These are phyloP conservation scores for Eupithecia exiguata DNA, from an alignment of 2,888 invertebrate genomes.

Conservation along the genomic window DNA sequence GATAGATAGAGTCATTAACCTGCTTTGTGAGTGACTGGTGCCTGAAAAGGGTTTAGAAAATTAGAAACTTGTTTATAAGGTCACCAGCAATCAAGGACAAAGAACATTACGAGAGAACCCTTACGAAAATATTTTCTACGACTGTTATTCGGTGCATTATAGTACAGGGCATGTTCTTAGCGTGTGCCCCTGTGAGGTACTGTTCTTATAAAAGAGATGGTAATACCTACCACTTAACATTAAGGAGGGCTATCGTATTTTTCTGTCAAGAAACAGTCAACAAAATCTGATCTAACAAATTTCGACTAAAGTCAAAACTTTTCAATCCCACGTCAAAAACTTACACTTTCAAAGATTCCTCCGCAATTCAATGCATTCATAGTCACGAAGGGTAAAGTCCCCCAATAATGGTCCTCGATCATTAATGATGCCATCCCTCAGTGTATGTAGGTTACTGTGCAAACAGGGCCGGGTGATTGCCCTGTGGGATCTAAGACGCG, in stretches of 20 bases:
- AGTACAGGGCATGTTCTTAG: not conserved
- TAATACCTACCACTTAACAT: not conserved
- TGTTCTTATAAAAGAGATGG: not conserved
- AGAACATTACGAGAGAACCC: not conserved
- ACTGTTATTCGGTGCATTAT: not conserved
- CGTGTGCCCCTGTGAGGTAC: not conserved
- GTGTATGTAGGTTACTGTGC: constrained; percentile 83
- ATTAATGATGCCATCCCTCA: constrained; percentile 81
- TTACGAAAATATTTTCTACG: not conserved
- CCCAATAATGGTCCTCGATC: constrained; percentile 75
- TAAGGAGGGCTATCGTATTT: not conserved
- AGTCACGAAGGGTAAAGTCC: constrained; percentile 78
- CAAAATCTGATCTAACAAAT: not conserved
- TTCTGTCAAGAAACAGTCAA: not conserved
- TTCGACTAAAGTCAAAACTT: constrained; percentile 31
- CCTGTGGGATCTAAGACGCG: constrained; percentile 60
- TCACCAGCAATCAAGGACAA: no score
- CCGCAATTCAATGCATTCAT: constrained; percentile 71
- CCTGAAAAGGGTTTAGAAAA: no score
- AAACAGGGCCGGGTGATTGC: constrained; percentile 75
- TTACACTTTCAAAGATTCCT: constrained; percentile 57
- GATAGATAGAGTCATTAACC: no score
- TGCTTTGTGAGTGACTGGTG: no score
- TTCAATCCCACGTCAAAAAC: constrained; percentile 42
- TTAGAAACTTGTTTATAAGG: no score